phyloP scores from a whole-genome alignment of 2,888 invertebrate genomes.

The Druceiella hillmani region DNA sequence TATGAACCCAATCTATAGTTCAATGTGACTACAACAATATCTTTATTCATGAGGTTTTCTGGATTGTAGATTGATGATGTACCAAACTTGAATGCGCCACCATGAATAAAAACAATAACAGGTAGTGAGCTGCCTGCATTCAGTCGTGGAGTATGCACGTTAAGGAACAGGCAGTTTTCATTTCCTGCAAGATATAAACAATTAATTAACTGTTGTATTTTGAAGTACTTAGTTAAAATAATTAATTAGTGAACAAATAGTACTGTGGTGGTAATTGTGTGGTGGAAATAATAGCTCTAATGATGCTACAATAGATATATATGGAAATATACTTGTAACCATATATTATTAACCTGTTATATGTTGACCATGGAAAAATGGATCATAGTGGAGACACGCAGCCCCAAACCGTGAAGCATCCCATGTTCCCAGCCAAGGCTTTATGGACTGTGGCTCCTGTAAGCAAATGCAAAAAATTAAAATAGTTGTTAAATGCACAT shows the following conservation, averaged over 20 bases:
- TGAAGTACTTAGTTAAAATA: too few species aligned
- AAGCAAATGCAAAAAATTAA: too few species aligned
- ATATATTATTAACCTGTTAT: too few species aligned
- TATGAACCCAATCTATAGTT: slow-evolving; percentile 56
- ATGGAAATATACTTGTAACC: too few species aligned
- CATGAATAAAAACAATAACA: slow-evolving; percentile 51
- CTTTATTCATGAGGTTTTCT: slow-evolving; percentile 46
- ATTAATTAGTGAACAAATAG: too few species aligned
- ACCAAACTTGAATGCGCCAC: slow-evolving; percentile 54
- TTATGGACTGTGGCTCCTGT: slow-evolving; percentile 51
- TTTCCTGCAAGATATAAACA: too few species aligned
- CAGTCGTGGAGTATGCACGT: slow-evolving; percentile 42
- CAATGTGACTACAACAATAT: slow-evolving; percentile 51
- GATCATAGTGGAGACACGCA: slow-evolving; percentile 58
- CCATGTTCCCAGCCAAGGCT: slow-evolving; percentile 60
- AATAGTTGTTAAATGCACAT: too few species aligned
- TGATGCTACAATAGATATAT: too few species aligned
- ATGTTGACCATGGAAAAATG: slow-evolving; percentile 35
- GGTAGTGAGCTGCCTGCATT: slow-evolving; percentile 32
- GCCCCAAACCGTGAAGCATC: slow-evolving; percentile 57
- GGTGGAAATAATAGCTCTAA: too few species aligned
- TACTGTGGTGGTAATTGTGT: too few species aligned
- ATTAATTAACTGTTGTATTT: too few species aligned
- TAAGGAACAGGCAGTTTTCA: slow-evolving; percentile 55
- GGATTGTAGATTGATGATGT: slow-evolving; percentile 41